Base-by-base conservation (phyloP, 1,140 invertebrate species). In the Saxidomus purpurata region DNA sequence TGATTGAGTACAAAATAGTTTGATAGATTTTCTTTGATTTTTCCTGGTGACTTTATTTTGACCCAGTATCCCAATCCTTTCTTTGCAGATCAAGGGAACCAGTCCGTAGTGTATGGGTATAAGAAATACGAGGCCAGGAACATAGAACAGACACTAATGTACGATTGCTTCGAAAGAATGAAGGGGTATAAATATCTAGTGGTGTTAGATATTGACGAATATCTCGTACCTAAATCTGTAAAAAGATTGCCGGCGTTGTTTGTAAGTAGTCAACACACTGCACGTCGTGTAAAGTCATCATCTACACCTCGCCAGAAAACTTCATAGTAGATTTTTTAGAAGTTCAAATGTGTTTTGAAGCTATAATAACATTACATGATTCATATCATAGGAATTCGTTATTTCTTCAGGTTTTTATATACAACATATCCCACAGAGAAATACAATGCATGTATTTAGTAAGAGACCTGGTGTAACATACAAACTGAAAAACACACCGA, bases 151-250 rank as follows among this genome's bases (percentile, higher is more conserved):
- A 28, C 49, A 8, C 34, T 59, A 9, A 43, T 86, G 40, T 71
- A 74, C 11, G 83, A 86, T 28, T 86, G 83, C 36, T 25, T 74
- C 13, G 67, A 52, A 43, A 28, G 83, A 36, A 36, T 69, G 34
- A 47, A 49, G 8, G 83, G 83, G 2, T 86, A 86, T 67, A 47
- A 55, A 22, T 76, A 86, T 28, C 19, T 86, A 38, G 47, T 52
- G 4, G 28, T 86, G 0, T 25, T 86, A 28, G 83, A 86, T 52
- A 55, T 76, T 11, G 69, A 86, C 71, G 67, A 86, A 38, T 86
- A 74, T 47, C 67, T 86, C 17, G 28, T 86, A 49, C 71, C 83
- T 19, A 31, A 11, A 6, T 22, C 25, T 22, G 25, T 9, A 4
- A 19, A 17, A 13, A 36, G 19, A n/a, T 36, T 22, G 22, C 43